Base-by-base conservation (phyloP, 2,888 invertebrate species). In the Ellobium chinense region DNA sequence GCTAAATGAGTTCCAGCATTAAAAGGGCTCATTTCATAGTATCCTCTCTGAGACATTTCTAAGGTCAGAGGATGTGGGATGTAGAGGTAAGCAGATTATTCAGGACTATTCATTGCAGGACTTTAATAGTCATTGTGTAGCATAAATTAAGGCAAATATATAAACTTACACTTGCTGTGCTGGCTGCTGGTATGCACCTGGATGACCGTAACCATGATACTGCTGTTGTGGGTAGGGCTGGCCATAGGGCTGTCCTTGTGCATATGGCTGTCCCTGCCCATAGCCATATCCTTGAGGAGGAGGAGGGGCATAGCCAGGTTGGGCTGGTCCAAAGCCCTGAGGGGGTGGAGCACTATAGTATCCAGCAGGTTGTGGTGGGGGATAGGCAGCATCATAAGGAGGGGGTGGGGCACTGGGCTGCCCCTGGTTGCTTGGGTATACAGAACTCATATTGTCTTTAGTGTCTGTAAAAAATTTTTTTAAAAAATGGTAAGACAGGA, bases 81-180 rank as follows among this genome's bases (percentile, higher is more conserved):
- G n/a, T n/a, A n/a, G n/a, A n/a, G n/a, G n/a, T n/a, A n/a, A n/a
- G n/a, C n/a, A n/a, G n/a, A n/a, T n/a, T n/a, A n/a, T n/a, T n/a
- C n/a, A n/a, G n/a, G n/a, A n/a, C n/a, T n/a, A n/a, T n/a, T n/a
- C n/a, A n/a, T n/a, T n/a, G n/a, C n/a, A n/a, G n/a, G n/a, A n/a
- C n/a, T n/a, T n/a, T n/a, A n/a, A n/a, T n/a, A n/a, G n/a, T n/a
- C n/a, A n/a, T n/a, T n/a, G n/a, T n/a, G n/a, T n/a, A n/a, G n/a
- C n/a, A n/a, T n/a, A n/a, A n/a, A n/a, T n/a, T n/a, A n/a, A 54
- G 54, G n/a, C n/a, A n/a, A n/a, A n/a, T n/a, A n/a, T n/a, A n/a
- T n/a, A 46, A 46, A 73, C 75, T 75, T 63, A 75, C 75, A 75
- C 75, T 75, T 75, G 75, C 31, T 75, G 75, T 29, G 63, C 3